A percentile compares a stretch with the other conserved stretches of the same genome.
phyloP scores from a whole-genome alignment of 1,140 invertebrate species.

The Chironomus striatipennis region DNA sequence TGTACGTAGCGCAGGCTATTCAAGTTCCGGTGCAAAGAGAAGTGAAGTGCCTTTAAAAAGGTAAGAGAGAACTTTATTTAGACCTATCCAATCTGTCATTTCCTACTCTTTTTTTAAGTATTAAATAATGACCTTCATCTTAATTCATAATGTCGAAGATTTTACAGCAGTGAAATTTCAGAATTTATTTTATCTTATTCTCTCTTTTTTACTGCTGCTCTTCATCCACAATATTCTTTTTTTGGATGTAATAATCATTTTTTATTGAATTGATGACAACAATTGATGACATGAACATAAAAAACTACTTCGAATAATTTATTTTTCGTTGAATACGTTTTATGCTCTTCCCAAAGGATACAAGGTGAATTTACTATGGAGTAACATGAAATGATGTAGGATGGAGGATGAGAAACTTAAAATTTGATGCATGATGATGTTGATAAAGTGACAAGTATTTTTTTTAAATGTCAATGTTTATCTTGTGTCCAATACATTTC shows the following conservation, averaged over 20 bases:
- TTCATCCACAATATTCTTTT: not conserved
- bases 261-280: not conserved
- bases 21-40: slow-evolving; percentile 43
- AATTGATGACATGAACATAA: not conserved
- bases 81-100: not conserved
- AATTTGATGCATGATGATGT: too few species aligned
- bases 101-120: not conserved
- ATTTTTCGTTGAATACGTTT: not conserved
- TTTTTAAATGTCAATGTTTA: too few species aligned
- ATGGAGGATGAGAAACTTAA: too few species aligned
- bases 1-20: slow-evolving; percentile 75
- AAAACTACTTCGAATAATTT: not conserved
- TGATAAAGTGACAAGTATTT: too few species aligned
- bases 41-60: slow-evolving; percentile 98
- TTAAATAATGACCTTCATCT: too few species aligned
- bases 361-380: not conserved
- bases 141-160: too few species aligned
- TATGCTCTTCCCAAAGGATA: not conserved
- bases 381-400: not conserved
- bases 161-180: not conserved
- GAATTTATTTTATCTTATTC: not conserved
- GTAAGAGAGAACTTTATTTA: slow-evolving; percentile 56
- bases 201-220: not conserved
- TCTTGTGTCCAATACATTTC: too few species aligned
- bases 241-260: not conserved